Evolutionary conservation across 1,140 invertebrate genomes (phyloP).

Genomic region (Diuraphis noxia): DNA sequence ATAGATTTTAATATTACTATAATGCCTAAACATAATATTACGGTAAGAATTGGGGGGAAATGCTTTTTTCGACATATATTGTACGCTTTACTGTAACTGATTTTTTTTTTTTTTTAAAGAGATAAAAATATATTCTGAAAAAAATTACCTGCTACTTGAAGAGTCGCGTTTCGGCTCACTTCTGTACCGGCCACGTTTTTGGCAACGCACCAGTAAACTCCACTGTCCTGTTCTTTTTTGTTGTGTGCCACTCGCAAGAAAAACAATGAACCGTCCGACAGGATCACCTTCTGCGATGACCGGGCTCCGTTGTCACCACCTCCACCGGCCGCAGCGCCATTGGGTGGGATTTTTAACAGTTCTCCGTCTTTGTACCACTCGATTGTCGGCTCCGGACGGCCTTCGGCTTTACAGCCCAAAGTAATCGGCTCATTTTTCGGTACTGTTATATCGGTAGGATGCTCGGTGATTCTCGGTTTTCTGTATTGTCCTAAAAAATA

Average conservation of each 20-base stretch:
- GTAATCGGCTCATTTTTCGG: slow-evolving; percentile 87
- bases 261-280: slow-evolving; percentile 57
- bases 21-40: neutral
- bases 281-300: slow-evolving; percentile 56
- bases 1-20: too few relatives aligned
- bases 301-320: slow-evolving; percentile 36
- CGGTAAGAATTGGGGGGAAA: neutral
- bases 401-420: slow-evolving; percentile 88
- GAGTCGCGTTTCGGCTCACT: slow-evolving; percentile 72
- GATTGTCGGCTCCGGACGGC: slow-evolving; percentile 89
- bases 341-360: slow-evolving; percentile 65
- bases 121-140: neutral
- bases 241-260: slow-evolving; percentile 74
- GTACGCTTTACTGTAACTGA: too few relatives aligned
- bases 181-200: slow-evolving; percentile 80
- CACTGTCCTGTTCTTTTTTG: slow-evolving; percentile 81
- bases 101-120: neutral
- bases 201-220: slow-evolving; percentile 86
- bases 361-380: slow-evolving; percentile 87
- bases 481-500: slow-evolving; percentile 57
- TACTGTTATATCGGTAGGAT: slow-evolving; percentile 63
- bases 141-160: slow-evolving; percentile 77
- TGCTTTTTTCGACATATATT: neutral
- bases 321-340: slow-evolving; percentile 43
- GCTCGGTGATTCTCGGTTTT: slow-evolving; percentile 58